Evolutionary conservation across 2,113 vertebrate species (phyloP), one percentile per base, ranked within the genome.

Genomic region (Taxidea taxus): DNA sequence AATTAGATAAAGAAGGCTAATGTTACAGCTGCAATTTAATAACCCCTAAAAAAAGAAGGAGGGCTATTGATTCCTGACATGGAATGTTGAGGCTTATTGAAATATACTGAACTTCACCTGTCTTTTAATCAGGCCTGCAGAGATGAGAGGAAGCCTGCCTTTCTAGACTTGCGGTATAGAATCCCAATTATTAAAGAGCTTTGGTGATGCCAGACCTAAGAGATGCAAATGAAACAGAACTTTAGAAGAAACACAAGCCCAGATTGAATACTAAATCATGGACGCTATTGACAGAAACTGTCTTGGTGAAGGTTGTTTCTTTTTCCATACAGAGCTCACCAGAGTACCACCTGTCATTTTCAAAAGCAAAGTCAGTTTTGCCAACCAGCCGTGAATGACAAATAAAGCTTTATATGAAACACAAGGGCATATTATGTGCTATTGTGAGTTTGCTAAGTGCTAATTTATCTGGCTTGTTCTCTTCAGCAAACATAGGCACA

Each of bases 401-500:
- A 99, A 99, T 99, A 99, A 99, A 99, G 98, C 99, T 99, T 99
- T 99, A 98, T 98, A 98, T 96, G 98, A 99, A 99, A 99, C 98
- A 99, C 99, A 99, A 99, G 99, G 98, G 98, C 98, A 99, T 98
- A 99, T 99, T 99, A 99, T 99, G 98, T 97, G 98, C 98, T 98
- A 99, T 99, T 99, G 99, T 99, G 98, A 97, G 97, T 98, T 98
- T 98, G 98, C 98, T 99, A 99, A 99, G 99, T 99, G 99, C 99
- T 99, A 99, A 99, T 99, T 99, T 99, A 99, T 99, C 99, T 99
- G 98, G 99, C 98, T 99, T 99, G 98, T 98, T 99, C 99, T 99
- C 98, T 98, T 98, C 98, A 98, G 98, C 98, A 99, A 99, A 99
- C 98, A 99, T 98, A 98, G 90, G 97, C 98, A 97, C 98, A 99